Percentiles rank a stretch among this genome's conserved stretches.
These are phyloP conservation scores for Euura saliciscinereae DNA, from an alignment of 1,140 invertebrate species.

Conservation along the genomic window DNA sequence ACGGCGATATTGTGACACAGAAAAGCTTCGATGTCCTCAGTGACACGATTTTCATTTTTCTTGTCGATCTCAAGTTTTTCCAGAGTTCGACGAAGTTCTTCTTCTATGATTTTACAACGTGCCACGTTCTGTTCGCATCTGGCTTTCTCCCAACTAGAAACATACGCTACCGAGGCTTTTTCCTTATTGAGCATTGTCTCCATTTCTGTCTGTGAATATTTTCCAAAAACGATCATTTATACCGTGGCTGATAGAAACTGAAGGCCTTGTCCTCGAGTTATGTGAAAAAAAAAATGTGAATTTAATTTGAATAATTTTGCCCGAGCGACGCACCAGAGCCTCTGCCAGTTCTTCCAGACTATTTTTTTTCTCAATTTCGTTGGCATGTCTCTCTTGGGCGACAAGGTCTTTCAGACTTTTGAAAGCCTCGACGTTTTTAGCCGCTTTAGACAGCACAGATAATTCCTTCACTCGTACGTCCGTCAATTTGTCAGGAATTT, in stretches of 20 bases:
- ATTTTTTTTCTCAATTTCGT: not conserved
- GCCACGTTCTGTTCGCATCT: conserved; percentile 43
- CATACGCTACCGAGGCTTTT: conserved; percentile 41
- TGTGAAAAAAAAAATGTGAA: too few relatives aligned
- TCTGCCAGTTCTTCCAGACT: not conserved
- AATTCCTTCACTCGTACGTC: not conserved
- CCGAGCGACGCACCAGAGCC: not conserved
- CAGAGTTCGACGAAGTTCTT: conserved; percentile 35
- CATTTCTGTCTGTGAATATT: conserved; percentile 39
- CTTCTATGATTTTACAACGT: conserved; percentile 31
- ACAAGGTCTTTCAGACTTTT: not conserved
- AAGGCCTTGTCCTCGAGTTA: not conserved
- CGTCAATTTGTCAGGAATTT: not conserved
- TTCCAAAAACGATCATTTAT: not conserved
- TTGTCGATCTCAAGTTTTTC: conserved; percentile 34
- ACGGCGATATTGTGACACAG: conserved; percentile 41
- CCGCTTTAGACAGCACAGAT: not conserved
- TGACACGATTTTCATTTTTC: conserved; percentile 42
- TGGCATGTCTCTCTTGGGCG: not conserved
- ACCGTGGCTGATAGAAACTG: not conserved
- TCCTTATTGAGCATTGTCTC: conserved; percentile 40
- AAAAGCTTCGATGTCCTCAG: conserved; percentile 39
- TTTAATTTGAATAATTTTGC: too few relatives aligned
- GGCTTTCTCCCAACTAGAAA: conserved; percentile 44
- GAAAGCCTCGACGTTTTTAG: not conserved